Base-by-base conservation (phyloP, 2,797 vertebrate species). In the Mormyrops boulengeri region DNA sequence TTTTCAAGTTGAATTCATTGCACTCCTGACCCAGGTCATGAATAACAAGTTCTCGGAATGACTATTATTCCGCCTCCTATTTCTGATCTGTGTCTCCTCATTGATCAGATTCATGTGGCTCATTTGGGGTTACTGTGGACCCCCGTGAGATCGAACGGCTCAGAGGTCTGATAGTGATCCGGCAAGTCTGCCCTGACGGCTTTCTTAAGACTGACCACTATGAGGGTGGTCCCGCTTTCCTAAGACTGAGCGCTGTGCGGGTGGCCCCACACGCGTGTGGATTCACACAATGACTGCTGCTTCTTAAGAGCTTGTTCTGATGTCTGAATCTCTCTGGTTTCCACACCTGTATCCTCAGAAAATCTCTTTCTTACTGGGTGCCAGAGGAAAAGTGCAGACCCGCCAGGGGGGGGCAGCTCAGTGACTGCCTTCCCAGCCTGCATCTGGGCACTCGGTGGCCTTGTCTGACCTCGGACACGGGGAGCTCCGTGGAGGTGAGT, bases 41-140 rank as follows among this genome's bases (percentile, higher is more conserved):
- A 82, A 80, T 82, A 82, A 41, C 3, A 17, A 53, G 8, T n/a
- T 26, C 22, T 77, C 3, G 26, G 14, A 12, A 73, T 85, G 47
- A 47, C 22, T 88, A 38, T 88, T 1, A 73, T 88, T 85, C 82
- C 1, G 11, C 26, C 84, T 85, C 19, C 8, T 26, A 22, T 55
- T 55, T 55, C 26, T 38, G 49, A 49, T 53, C 9, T 86, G n/a
- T 26, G 50, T 55, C 26, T 87, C 52, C 12, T 57, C 52, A 41
- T 50, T 87, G 47, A 57, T 57, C 85, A n/a, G 80, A 50, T 85
- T 41, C 85, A 87, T 55, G 52, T 87, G 52, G 30, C 57, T 87
- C 30, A 38, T 26, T 86, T 50, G 14, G 2, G 5, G 38, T 49
- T 84, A 84, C 2, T 44, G 80, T 1, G 41, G n/a, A 47, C n/a